phyloP scores from a whole-genome alignment of 2,888 invertebrate species.

The Drosophila cracens region DNA sequence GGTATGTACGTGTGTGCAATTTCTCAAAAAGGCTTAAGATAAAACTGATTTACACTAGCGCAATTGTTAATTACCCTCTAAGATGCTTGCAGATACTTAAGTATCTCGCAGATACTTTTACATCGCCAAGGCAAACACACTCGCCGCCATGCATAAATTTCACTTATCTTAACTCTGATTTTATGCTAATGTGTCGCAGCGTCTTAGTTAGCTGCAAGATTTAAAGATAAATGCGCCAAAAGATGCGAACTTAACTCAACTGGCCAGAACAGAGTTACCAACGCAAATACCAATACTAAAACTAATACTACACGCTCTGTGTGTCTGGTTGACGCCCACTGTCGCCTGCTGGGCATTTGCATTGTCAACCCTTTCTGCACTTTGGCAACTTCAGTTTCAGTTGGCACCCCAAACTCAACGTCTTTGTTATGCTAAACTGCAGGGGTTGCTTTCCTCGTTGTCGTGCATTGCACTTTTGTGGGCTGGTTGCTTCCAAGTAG shows the following conservation, averaged over 20 bases:
- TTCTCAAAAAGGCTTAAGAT: slow-evolving; percentile 72
- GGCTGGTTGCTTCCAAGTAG: slow-evolving; percentile 44
- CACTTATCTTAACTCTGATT: slow-evolving; percentile 80
- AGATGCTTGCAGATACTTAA: slow-evolving; percentile 25
- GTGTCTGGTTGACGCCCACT: slow-evolving; percentile 58
- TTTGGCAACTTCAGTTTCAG: slow-evolving; percentile 31
- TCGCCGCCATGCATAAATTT: slow-evolving; percentile 39
- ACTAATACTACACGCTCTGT: slow-evolving; percentile 14
- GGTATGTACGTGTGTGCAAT: slow-evolving; percentile 54
- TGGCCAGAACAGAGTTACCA: slow-evolving; percentile 40
- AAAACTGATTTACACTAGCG: slow-evolving; percentile 71
- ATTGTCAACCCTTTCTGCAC: slow-evolving; percentile 54
- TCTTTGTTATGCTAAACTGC: slow-evolving; percentile 30
- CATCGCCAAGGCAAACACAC: slow-evolving; percentile 51
- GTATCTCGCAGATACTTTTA: slow-evolving; percentile 46
- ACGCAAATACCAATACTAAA: slow-evolving; percentile 8
- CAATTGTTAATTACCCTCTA: slow-evolving; percentile 65
- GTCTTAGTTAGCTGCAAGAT: slow-evolving; percentile 68
- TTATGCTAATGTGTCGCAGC: slow-evolving; percentile 81
- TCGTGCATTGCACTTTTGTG: slow-evolving; percentile 69
- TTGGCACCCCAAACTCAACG: slow-evolving; percentile 32
- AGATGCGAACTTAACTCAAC: slow-evolving; percentile 30
- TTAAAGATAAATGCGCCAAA: slow-evolving; percentile 57
- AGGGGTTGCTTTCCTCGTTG: slow-evolving; percentile 50
- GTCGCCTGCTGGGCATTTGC: slow-evolving; percentile 18